Percentiles rank a stretch among this genome's conserved stretches.
These are phyloP conservation scores for Lordiphosa collinella DNA, from an alignment of 1,140 invertebrate species.

Conservation along the genomic window DNA sequence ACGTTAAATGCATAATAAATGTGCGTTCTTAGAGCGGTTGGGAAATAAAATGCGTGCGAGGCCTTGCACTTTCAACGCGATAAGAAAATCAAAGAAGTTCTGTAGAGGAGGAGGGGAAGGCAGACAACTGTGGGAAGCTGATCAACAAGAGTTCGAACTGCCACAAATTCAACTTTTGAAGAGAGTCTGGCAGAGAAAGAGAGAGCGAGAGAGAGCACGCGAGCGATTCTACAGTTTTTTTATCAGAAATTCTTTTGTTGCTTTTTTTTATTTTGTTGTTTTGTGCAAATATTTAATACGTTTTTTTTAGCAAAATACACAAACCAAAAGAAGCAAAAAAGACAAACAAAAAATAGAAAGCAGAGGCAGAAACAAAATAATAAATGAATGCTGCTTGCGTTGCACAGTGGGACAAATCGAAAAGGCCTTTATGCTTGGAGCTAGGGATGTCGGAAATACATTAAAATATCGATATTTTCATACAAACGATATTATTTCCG, in stretches of 20 bases:
- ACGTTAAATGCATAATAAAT: constrained; percentile 78
- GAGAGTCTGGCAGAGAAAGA: not conserved
- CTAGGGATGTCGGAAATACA: too few species aligned
- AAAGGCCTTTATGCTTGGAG: too few species aligned
- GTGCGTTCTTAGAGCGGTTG: constrained; percentile 52
- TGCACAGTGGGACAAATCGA: too few species aligned
- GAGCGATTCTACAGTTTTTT: constrained; percentile 46
- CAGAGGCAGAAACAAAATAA: constrained; percentile 30
- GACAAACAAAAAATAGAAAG: constrained; percentile 38
- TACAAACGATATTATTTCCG: too few species aligned
- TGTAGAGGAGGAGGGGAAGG: constrained; percentile 3
- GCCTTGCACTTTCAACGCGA: constrained; percentile 67
- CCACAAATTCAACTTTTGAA: not conserved
- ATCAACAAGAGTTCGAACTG: not conserved
- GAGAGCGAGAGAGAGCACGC: constrained; percentile 1
- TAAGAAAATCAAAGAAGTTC: constrained; percentile 31
- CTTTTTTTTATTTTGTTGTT: constrained; percentile 34
- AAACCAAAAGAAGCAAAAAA: constrained; percentile 44
- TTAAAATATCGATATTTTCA: too few species aligned
- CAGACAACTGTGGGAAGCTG: not conserved
- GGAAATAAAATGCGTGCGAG: constrained; percentile 61
- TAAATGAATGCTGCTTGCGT: not conserved
- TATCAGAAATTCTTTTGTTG: constrained; percentile 52
- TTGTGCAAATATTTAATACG: constrained; percentile 64
- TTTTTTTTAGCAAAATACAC: constrained; percentile 32